Conservation (phyloP, 1,140 invertebrate genomes). For the Ceratoteleas bidentatus region DNA sequence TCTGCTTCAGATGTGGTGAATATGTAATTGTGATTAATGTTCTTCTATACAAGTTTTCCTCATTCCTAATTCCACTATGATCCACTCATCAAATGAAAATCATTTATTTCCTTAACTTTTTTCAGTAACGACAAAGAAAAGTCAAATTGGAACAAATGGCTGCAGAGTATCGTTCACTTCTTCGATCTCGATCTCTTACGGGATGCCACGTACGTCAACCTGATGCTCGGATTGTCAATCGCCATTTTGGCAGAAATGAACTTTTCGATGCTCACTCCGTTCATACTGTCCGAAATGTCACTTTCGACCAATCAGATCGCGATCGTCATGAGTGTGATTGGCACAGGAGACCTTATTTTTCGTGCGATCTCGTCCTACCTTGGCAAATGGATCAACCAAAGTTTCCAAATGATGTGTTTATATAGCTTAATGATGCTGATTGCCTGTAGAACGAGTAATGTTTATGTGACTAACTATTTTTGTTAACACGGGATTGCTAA, state of each 20-base stretch:
- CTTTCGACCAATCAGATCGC: conserved; percentile 83
- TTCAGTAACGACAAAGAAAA: background rate
- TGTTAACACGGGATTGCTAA: no score
- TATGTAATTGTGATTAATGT: conserved; percentile 40
- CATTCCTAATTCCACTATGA: no score
- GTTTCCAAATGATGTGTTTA: conserved; percentile 86
- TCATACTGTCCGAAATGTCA: conserved; percentile 84
- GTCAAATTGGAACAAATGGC: background rate
- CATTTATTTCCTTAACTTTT: conserved; percentile 4
- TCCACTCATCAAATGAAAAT: background rate
- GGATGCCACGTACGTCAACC: conserved; percentile 83
- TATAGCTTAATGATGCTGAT: conserved; percentile 85
- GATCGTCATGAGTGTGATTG: conserved; percentile 83
- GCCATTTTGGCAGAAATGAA: conserved; percentile 86
- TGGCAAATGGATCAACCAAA: conserved; percentile 84
- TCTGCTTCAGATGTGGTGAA: conserved; percentile 30
- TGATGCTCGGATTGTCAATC: conserved; percentile 85
- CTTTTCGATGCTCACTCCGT: conserved; percentile 85
- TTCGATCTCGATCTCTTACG: conserved; percentile 83
- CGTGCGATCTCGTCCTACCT: conserved; percentile 84
- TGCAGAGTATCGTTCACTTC: conserved; percentile 70
- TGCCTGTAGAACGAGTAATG: conserved; percentile 84
- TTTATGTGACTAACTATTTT: background rate
- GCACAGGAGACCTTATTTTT: conserved; percentile 83
- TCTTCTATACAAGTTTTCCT: background rate